phyloP scores from a whole-genome alignment of 2,797 vertebrate species.

The Gymnothorax javanicus region DNA sequence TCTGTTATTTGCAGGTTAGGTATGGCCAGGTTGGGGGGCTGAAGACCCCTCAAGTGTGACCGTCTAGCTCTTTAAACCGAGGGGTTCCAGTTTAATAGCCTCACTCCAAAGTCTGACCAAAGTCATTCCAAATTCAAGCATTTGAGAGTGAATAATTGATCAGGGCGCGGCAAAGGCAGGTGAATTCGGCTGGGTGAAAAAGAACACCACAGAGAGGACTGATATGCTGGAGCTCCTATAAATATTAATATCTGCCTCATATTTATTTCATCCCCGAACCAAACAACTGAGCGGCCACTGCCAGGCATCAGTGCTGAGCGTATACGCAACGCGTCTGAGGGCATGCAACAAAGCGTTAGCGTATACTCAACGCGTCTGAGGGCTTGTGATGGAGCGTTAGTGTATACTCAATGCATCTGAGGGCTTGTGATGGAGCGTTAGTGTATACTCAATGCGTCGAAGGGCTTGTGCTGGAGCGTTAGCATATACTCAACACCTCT shows the following conservation, averaged over 20 bases:
- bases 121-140: constrained; percentile 23
- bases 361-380: neutral
- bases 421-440: too few relatives aligned
- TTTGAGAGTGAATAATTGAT: constrained; percentile 40
- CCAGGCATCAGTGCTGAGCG: constrained; percentile 27
- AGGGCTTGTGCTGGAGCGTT: neutral
- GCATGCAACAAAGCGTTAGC: neutral
- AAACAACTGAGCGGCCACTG: constrained; percentile 60
- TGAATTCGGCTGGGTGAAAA: constrained; percentile 2
- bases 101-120: constrained; percentile 10
- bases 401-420: too few relatives aligned
- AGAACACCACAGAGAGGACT: constrained; percentile 45
- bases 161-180: neutral
- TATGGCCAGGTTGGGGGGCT: too few relatives aligned
- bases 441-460: too few relatives aligned
- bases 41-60: neutral
- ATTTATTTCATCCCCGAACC: constrained; percentile 66
- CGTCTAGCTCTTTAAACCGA: too few relatives aligned
- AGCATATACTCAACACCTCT: constrained; percentile 15
- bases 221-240: constrained; percentile 62
- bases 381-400: neutral
- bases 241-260: constrained; percentile 72
- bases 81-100: neutral
- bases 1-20: neutral
- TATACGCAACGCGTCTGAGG: constrained; percentile 26